phyloP scores from a whole-genome alignment of 1,140 invertebrate species.

The Zaprionus vittiger region DNA sequence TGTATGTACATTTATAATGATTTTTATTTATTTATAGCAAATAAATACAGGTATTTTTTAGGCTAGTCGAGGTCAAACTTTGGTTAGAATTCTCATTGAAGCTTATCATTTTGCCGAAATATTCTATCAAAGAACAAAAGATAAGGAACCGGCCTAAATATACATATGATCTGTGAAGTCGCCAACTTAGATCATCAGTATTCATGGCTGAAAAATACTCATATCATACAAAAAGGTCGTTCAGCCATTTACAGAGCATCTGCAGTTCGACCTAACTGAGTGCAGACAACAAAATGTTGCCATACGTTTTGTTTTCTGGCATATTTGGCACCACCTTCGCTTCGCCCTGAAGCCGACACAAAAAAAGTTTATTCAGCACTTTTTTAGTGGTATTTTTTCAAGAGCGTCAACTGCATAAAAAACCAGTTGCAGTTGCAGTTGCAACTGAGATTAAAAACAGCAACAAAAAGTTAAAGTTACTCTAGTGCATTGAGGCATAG shows the following conservation, averaged over 20 bases:
- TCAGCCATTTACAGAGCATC: slow-evolving; percentile 6
- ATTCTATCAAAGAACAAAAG: too few species aligned
- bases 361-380: slow-evolving; percentile 72
- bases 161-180: too few species aligned
- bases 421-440: slow-evolving; percentile 54
- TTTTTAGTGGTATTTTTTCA: slow-evolving; percentile 32
- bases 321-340: slow-evolving; percentile 50
- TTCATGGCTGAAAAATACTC: too few species aligned
- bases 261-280: slow-evolving; percentile 22
- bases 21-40: too few species aligned
- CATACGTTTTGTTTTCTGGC: slow-evolving; percentile 21
- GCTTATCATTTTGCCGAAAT: too few species aligned
- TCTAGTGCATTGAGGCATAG: background rate
- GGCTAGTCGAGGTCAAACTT: too few species aligned
- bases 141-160: too few species aligned
- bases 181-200: too few species aligned
- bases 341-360: slow-evolving; percentile 41
- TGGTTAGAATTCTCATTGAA: too few species aligned
- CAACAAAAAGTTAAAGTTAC: slow-evolving; percentile 60
- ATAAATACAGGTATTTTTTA: too few species aligned
- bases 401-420: slow-evolving; percentile 65
- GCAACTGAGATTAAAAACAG: slow-evolving; percentile 38
- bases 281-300: background rate
- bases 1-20: too few species aligned
- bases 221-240: too few species aligned